Evolutionary conservation across 2,888 invertebrate species (phyloP), one percentile per base, ranked within the genome.

Genomic region (Heliconius sara): DNA sequence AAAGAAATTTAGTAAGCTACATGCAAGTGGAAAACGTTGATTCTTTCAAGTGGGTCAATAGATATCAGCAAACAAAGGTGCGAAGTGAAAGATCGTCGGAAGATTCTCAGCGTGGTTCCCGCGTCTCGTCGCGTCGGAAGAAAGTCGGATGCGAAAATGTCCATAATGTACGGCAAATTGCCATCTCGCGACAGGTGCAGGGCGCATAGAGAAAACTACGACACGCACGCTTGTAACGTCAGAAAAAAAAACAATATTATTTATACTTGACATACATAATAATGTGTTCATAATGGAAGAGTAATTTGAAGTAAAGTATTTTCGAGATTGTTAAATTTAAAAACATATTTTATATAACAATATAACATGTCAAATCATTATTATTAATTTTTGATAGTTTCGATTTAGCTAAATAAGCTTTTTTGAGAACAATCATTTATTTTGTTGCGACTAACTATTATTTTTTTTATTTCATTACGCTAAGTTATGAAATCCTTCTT

Each of bases 141-240:
- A 94, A 95, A 95, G 95, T 95, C 94, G 95, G 95, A 95, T 95
- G 95, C 94, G 95, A 94, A 94, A 91, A 91, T 92, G 88, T 90
- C 90, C 93, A 93, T 93, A 93, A 89, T 90, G 91, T 91, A 92
- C 92, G 88, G 88, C 90, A 88, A 90, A 90, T 90, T 87, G 86
- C 86, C 88, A 92, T 93, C 93, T 92, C 91, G 91, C 91, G 87
- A 86, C 84, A 83, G 83, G 84, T 83, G 87, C 88, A 87, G 87
- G 90, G 89, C 88, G 88, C 88, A 86, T 85, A 84, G 85, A 60
- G 85, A 87, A 91, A 89, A 90, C 91, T 89, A 89, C 57, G 57
- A 88, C 87, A 86, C 83, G 84, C 75, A 74, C 80, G 79, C 76
- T 81, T 60, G 86, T 89, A 91, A 80, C 72, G 90, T 86, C 66